phyloP scores from a whole-genome alignment of 2,113 vertebrate species.

The Martes martes region DNA sequence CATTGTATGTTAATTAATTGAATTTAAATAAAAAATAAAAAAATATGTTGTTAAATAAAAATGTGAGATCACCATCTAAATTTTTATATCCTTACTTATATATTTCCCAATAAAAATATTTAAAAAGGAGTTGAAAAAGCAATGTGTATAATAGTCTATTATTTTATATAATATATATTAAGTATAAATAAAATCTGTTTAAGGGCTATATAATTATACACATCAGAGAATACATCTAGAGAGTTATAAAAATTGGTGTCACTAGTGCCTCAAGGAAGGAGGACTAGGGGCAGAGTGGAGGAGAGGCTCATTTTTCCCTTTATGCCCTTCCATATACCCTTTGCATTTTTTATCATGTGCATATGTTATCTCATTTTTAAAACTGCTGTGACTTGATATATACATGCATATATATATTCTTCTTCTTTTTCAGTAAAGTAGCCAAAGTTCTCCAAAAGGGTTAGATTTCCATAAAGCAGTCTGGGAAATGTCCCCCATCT shows the following conservation, averaged over 20 bases:
- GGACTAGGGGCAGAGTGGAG: neutral
- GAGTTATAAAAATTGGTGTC: neutral
- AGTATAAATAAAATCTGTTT: neutral
- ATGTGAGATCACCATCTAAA: neutral
- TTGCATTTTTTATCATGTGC: constrained; percentile 1
- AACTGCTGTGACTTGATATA: neutral
- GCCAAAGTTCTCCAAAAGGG: neutral
- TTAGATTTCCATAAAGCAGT: neutral
- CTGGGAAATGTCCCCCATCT: neutral
- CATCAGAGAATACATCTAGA: neutral
- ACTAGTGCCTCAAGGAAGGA: neutral
- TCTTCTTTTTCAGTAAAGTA: neutral
- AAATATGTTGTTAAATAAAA: neutral
- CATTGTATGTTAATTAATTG: too few relatives aligned
- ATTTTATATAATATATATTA: neutral
- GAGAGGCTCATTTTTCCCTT: neutral
- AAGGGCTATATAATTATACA: neutral
- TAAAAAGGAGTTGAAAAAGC: neutral
- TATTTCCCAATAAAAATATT: neutral
- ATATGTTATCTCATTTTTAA: neutral
- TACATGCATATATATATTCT: neutral
- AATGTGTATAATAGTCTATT: neutral
- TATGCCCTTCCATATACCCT: neutral
- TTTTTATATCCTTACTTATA: neutral
- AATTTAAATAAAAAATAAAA: too few relatives aligned